Base-by-base conservation (phyloP, 1,140 invertebrate species). In the Homalodisca vitripennis region DNA sequence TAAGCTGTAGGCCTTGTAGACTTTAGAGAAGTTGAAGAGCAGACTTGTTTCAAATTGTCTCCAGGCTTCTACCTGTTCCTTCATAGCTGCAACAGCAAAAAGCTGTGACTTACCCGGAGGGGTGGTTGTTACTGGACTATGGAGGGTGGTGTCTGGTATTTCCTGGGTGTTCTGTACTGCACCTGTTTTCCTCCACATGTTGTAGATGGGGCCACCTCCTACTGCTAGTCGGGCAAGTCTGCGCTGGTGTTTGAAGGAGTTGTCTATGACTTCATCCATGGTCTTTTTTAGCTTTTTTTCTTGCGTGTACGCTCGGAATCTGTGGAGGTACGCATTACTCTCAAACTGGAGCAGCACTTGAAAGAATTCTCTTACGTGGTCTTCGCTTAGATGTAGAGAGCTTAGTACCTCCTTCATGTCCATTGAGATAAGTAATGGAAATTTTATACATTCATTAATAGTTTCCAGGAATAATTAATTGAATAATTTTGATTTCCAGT, bases 381-480 rank as follows among this genome's bases (percentile, higher is more conserved):
- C 48, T n/a, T 3, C 2, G 17, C 48, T 20, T 3, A 12, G 17
- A 3, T 51, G 34, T 41, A 51, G 48, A 3, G 22, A 20, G 17
- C 22, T 3, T 3, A 20, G 3, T 51, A 51, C 22, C 22, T 6
- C 6, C 3, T 51, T 20, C 6, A 51, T 14, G 3, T 51, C 48
- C 3, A 51, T n/a, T 12, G 48, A 51, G 3, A 51, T 20, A 12
- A 51, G 48, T 22, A 51, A 3, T 51, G 48, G 48, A 20, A 51
- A 51, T n/a, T 51, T 51, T 51, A 51, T n/a, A 51, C 48, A 51
- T 20, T 51, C 48, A 51, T 51, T 51, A 12, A 51, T 14, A 3
- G 22, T 3, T 22, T 51, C 48, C 3, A 51, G 6, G 14, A 10
- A 20, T 20, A n/a, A n/a, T n/a, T n/a, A n/a, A n/a, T 51, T 51